phyloP scores from a whole-genome alignment of 2,113 vertebrate species.

The Deroptyus accipitrinus region DNA sequence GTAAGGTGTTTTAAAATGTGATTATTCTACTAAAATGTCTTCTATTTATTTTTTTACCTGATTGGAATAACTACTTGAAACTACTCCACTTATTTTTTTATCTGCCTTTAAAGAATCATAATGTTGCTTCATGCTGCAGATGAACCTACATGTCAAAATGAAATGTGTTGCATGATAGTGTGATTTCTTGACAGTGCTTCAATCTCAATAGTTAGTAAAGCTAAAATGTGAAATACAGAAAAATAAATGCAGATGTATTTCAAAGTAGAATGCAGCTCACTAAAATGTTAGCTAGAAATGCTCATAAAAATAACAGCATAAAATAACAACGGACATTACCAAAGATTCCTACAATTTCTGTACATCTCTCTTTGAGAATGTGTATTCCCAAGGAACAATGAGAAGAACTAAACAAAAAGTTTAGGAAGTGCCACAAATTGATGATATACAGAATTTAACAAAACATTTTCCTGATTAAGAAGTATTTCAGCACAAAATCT shows the following conservation, averaged over 20 bases:
- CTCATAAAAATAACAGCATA: background rate
- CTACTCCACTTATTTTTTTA: background rate
- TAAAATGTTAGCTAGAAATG: background rate
- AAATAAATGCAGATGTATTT: background rate
- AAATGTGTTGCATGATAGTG: background rate
- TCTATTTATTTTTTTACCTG: background rate
- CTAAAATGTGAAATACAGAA: background rate
- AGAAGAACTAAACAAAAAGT: background rate
- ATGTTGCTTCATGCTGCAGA: background rate
- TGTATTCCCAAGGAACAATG: background rate
- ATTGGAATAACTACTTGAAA: background rate
- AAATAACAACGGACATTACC: background rate
- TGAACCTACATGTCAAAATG: background rate
- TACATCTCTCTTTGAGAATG: background rate
- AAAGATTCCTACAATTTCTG: background rate
- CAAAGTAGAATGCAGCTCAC: background rate
- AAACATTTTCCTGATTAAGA: background rate
- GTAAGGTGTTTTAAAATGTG: background rate
- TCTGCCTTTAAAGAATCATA: background rate
- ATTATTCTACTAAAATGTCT: background rate
- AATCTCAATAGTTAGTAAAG: background rate
- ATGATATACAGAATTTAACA: background rate
- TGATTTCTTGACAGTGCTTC: background rate
- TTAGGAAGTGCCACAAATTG: background rate
- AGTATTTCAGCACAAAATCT: background rate